Evolutionary conservation across 1,140 invertebrate species (phyloP).

Genomic region (Gryon sp.): DNA sequence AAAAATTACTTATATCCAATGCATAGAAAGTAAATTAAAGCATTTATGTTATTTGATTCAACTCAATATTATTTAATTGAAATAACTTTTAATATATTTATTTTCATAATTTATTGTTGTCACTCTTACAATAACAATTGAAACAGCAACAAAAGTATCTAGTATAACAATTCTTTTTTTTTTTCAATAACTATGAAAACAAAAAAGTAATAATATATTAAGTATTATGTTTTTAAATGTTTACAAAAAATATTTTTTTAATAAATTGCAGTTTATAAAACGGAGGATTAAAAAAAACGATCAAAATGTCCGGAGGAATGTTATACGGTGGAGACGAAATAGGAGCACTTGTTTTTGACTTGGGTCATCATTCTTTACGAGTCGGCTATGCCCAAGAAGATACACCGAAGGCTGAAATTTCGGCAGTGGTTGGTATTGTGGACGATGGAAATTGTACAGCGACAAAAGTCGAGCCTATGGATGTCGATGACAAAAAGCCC

Average conservation of each 20-base stretch:
- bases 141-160: no score
- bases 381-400: constrained; percentile 94
- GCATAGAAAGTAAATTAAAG: no score
- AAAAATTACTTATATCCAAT: no score
- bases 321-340: constrained; percentile 97
- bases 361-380: constrained; percentile 93
- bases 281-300: not conserved
- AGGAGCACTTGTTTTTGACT: constrained; percentile 97
- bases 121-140: no score
- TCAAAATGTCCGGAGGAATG: constrained; percentile 79
- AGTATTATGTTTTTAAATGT: no score
- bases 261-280: constrained; percentile 17
- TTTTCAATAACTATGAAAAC: no score
- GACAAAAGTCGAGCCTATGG: constrained; percentile 82
- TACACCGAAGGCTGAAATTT: constrained; percentile 91
- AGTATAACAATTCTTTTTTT: no score
- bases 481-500: constrained; percentile 81
- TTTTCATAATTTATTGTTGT: no score
- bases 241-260: not conserved
- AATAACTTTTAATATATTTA: no score
- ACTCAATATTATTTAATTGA: no score
- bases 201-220: no score
- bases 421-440: constrained; percentile 85
- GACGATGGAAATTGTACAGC: constrained; percentile 81
- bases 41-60: no score